These are phyloP conservation scores for Lampris incognitus DNA, from an alignment of 2,113 vertebrate species.

Conservation along the genomic window DNA sequence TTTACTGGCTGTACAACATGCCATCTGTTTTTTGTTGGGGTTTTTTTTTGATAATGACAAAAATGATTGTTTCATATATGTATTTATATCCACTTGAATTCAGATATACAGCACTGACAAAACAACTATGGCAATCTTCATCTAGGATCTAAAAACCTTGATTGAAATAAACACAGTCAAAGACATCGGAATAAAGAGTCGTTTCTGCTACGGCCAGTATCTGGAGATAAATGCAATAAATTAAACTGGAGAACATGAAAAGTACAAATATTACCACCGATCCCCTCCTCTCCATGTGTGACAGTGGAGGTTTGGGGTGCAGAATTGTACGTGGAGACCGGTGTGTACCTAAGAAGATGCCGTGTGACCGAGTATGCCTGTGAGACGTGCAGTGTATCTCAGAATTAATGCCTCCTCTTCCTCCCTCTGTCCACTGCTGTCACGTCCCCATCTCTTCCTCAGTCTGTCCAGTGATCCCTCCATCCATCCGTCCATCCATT, in stretches of 20 bases:
- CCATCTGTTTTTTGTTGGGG: conserved; percentile 59
- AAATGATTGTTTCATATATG: conserved; percentile 72
- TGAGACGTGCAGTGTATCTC: conserved; percentile 43
- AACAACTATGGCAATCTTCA: conserved; percentile 79
- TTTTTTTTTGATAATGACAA: conserved; percentile 55
- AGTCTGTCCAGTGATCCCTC: conserved; percentile 18
- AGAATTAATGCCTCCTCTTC: conserved; percentile 46
- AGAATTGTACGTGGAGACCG: background rate
- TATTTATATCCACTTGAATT: conserved; percentile 77
- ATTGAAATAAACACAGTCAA: conserved; percentile 75
- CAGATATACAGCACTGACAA: conserved; percentile 83
- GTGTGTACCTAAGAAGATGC: conserved; percentile 31
- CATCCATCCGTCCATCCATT: conserved; percentile 21
- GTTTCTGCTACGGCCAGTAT: conserved; percentile 55
- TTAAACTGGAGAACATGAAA: conserved; percentile 65
- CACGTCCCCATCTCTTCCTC: conserved; percentile 6
- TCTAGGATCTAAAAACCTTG: conserved; percentile 71
- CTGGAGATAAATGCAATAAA: conserved; percentile 77
- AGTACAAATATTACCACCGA: conserved; percentile 63
- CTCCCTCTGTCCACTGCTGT: conserved; percentile 7
- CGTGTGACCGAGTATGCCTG: conserved; percentile 51
- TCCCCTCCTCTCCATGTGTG: conserved; percentile 23
- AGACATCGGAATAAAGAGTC: conserved; percentile 67
- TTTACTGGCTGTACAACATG: conserved; percentile 85
- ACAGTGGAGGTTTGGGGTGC: background rate